Conservation (phyloP, 2,888 invertebrate genomes). For the Agrotis segetum region DNA sequence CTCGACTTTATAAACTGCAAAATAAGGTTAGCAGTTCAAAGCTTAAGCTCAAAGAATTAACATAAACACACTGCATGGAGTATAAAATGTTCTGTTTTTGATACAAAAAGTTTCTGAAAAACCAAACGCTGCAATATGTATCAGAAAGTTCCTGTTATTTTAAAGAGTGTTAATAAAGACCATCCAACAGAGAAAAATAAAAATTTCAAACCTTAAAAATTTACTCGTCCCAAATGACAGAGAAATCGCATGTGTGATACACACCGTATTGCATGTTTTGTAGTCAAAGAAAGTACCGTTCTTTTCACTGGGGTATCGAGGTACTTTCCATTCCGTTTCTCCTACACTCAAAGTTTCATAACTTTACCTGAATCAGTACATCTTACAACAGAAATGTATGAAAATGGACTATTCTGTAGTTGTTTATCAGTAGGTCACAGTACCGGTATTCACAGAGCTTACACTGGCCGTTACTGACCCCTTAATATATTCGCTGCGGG, state of each 20-base stretch:
- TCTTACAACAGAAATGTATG: conserved; percentile 2
- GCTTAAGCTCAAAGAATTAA: conserved; percentile 54
- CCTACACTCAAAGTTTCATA: neutral
- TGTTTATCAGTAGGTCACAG: conserved; percentile 26
- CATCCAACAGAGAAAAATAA: too few relatives aligned
- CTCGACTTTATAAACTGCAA: conserved; percentile 49
- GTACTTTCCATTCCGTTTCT: too few relatives aligned
- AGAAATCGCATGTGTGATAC: too few relatives aligned
- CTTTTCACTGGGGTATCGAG: too few relatives aligned
- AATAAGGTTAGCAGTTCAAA: conserved; percentile 55
- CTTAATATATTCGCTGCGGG: conserved; percentile 33
- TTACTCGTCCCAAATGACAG: too few relatives aligned
- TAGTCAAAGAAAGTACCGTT: too few relatives aligned
- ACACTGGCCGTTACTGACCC: conserved; percentile 20
- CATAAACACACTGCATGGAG: conserved; percentile 41
- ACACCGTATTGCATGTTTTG: too few relatives aligned
- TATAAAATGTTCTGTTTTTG: conserved; percentile 37
- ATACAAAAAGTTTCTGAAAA: conserved; percentile 4
- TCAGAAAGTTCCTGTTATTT: too few relatives aligned
- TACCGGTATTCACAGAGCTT: conserved; percentile 27
- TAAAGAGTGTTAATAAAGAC: too few relatives aligned
- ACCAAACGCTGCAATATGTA: too few relatives aligned
- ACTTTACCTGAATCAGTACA: neutral
- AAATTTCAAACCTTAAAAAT: too few relatives aligned
- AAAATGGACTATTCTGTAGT: neutral